A percentile compares a stretch with the other conserved stretches of the same genome.
These are phyloP conservation scores for Brachionichthys hirsutus DNA, from an alignment of 2,113 vertebrate species.

Conservation along the genomic window DNA sequence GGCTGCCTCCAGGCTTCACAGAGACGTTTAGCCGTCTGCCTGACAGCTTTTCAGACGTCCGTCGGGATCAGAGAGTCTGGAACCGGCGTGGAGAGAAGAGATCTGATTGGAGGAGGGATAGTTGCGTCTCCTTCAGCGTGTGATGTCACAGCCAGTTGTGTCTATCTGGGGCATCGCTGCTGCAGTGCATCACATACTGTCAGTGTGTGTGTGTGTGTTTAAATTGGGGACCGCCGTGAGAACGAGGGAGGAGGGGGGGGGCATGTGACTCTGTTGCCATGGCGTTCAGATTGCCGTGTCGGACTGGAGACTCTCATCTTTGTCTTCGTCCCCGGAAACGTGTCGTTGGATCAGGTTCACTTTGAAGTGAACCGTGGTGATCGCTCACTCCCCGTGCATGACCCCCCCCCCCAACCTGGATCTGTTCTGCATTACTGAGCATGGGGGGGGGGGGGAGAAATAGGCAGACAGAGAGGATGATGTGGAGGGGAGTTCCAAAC, in stretches of 20 bases:
- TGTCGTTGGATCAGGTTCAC: not conserved
- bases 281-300: constrained; percentile 60
- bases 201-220: constrained; percentile 20
- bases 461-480: constrained; percentile 7
- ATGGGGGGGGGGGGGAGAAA: constrained; percentile 10
- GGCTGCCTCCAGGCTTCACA: constrained; percentile 54
- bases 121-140: not conserved
- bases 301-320: constrained; percentile 35
- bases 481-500: constrained; percentile 46
- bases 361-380: not conserved
- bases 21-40: constrained; percentile 42
- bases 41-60: constrained; percentile 57
- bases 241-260: constrained; percentile 23
- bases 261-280: constrained; percentile 75
- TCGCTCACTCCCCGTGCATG: not conserved
- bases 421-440: constrained; percentile 67
- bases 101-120: constrained; percentile 28
- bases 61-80: constrained; percentile 32
- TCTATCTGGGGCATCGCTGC: constrained; percentile 9
- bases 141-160: not conserved
- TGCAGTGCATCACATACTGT: not conserved
- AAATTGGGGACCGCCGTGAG: constrained; percentile 54
- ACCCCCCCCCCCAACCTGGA: not conserved
- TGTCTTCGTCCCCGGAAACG: not conserved
- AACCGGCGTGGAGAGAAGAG: constrained; percentile 24